These are phyloP conservation scores for Oryzias woworae DNA, from an alignment of 2,113 vertebrate species.

Conservation along the genomic window DNA sequence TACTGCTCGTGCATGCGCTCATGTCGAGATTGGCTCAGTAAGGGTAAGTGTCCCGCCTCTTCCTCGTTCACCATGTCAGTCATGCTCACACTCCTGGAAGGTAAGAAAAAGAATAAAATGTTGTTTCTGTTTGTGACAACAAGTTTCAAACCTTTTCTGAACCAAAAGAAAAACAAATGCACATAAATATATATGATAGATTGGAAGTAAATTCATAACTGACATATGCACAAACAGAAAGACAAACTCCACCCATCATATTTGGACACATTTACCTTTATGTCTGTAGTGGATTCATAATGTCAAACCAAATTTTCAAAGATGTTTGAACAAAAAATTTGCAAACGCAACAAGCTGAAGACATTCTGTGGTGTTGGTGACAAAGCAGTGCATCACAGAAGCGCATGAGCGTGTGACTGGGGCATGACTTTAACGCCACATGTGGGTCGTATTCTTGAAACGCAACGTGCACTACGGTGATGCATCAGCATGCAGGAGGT, in stretches of 20 bases:
- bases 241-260: slow-evolving; percentile 17
- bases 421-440: background rate
- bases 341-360: background rate
- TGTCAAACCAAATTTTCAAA: no score
- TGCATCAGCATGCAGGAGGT: slow-evolving; percentile 48
- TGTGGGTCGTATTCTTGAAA: slow-evolving; percentile 4
- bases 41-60: slow-evolving; percentile 77
- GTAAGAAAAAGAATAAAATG: background rate
- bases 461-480: slow-evolving; percentile 17
- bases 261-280: background rate
- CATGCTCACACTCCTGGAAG: slow-evolving; percentile 89
- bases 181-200: background rate
- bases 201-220: background rate
- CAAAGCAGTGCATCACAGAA: no score
- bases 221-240: slow-evolving; percentile 5
- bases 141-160: background rate
- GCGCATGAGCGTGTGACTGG: background rate
- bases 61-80: slow-evolving; percentile 91
- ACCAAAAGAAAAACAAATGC: background rate
- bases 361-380: background rate
- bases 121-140: background rate
- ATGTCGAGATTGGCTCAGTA: slow-evolving; percentile 87
- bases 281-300: slow-evolving; percentile 6
- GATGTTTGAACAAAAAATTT: background rate
- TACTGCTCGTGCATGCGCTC: slow-evolving; percentile 88